A percentile compares a stretch with the other conserved stretches of the same genome.
Conservation (phyloP, 2,888 invertebrate genomes). For the Apamea sordens region DNA sequence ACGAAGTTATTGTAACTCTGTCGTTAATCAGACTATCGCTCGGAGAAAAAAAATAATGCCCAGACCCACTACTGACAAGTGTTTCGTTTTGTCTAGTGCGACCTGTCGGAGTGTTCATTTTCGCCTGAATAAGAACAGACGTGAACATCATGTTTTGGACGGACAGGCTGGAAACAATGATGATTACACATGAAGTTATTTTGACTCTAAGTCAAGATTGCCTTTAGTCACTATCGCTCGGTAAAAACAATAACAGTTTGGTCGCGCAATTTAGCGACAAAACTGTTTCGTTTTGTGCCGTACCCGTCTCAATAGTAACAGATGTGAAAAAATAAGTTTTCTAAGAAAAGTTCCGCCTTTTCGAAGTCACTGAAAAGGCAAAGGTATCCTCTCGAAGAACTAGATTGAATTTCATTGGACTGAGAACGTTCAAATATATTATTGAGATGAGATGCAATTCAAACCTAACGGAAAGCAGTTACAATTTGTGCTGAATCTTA, state of each 20-base stretch:
- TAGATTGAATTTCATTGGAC: constrained; percentile 26
- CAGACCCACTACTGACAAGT: too few relatives aligned
- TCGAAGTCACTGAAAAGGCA: neutral
- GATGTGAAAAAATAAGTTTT: neutral
- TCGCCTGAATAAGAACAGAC: neutral
- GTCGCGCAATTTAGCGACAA: too few relatives aligned
- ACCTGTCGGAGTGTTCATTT: neutral
- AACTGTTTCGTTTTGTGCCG: neutral
- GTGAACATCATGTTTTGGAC: neutral
- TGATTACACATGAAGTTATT: too few relatives aligned
- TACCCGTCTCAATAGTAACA: neutral
- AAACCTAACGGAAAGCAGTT: constrained; percentile 8
- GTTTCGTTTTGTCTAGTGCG: neutral
- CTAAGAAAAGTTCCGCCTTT: neutral
- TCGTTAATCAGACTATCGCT: too few relatives aligned
- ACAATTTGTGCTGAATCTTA: constrained; percentile 13
- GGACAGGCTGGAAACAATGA: neutral
- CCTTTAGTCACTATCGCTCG: neutral
- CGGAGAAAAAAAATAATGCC: neutral
- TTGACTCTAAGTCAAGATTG: neutral
- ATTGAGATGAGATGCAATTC: constrained; percentile 27
- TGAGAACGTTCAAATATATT: constrained; percentile 5
- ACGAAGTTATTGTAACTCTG: neutral
- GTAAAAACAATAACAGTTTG: neutral
- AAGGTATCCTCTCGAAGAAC: neutral